Evolutionary conservation across 2,888 invertebrate species (phyloP).

Genomic region (Eristalinus aeneus): DNA sequence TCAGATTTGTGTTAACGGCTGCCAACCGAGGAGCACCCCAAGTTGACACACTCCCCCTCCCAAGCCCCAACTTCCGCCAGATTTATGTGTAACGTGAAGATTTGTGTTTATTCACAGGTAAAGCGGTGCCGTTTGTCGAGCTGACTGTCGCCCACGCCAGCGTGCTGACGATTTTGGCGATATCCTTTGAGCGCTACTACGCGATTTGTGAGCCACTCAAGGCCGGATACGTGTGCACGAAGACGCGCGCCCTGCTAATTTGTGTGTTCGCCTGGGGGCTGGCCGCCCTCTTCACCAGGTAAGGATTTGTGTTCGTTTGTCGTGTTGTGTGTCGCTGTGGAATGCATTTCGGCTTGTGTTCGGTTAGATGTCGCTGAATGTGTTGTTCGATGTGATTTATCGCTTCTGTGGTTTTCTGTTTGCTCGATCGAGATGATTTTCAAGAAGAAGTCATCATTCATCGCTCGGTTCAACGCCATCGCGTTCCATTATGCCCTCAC

Average conservation of each 20-base stretch:
- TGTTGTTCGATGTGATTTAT: constrained; percentile 5
- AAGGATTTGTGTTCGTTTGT: constrained; percentile 75
- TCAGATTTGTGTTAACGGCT: constrained; percentile 38
- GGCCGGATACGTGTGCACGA: constrained; percentile 94
- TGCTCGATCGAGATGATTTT: background rate
- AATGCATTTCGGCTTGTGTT: background rate
- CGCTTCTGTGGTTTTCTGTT: constrained; percentile 1
- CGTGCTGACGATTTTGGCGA: constrained; percentile 94
- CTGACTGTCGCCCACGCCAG: constrained; percentile 95
- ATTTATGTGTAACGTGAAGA: constrained; percentile 47
- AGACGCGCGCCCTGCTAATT: constrained; percentile 90
- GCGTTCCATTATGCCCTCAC: constrained; percentile 33
- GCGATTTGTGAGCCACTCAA: constrained; percentile 96
- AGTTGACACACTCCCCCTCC: background rate
- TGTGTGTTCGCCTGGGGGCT: constrained; percentile 92
- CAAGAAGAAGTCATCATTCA: constrained; percentile 34
- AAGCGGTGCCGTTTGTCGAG: constrained; percentile 95
- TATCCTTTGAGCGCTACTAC: constrained; percentile 94
- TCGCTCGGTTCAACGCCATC: constrained; percentile 26
- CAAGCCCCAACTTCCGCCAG: background rate
- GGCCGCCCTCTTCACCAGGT: constrained; percentile 93
- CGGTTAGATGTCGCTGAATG: background rate
- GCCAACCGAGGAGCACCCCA: constrained; percentile 3
- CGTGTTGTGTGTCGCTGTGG: background rate
- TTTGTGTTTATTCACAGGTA: constrained; percentile 84